Percentiles rank a stretch among this genome's conserved stretches.
These are phyloP conservation scores for Urechis unicinctus DNA, from an alignment of 2,888 invertebrate genomes.

Conservation along the genomic window DNA sequence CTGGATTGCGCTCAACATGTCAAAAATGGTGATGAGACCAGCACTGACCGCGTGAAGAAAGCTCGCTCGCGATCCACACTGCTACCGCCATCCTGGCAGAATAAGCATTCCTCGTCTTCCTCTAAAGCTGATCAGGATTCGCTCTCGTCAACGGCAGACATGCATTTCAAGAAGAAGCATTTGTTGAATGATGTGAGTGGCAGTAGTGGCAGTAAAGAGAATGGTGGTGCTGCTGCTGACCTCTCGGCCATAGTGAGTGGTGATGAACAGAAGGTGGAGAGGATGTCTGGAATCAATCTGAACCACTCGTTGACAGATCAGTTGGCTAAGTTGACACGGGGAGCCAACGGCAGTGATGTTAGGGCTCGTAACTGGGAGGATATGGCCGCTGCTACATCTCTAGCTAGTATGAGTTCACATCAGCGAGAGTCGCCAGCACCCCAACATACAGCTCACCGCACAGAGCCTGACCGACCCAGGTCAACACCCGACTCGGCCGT, in stretches of 20 bases:
- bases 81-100: no score
- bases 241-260: not conserved
- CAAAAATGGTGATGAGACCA: no score
- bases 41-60: no score
- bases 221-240: not conserved
- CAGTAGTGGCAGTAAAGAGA: not conserved
- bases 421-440: not conserved
- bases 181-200: not conserved
- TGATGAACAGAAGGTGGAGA: not conserved
- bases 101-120: no score
- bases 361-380: not conserved
- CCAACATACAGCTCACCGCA: no score
- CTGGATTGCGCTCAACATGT: no score
- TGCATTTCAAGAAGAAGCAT: conserved; percentile 9
- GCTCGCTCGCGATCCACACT: no score
- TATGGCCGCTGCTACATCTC: not conserved
- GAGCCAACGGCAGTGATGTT: not conserved
- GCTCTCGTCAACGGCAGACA: no score
- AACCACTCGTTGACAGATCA: conserved; percentile 41
- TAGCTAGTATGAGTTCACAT: not conserved
- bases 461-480: not conserved
- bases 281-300: conserved; percentile 29
- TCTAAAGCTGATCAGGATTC: no score
- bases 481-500: not conserved
- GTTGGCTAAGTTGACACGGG: conserved; percentile 29